These are phyloP conservation scores for Lingula anatina DNA, from an alignment of 2,888 invertebrate species.

Conservation along the genomic window DNA sequence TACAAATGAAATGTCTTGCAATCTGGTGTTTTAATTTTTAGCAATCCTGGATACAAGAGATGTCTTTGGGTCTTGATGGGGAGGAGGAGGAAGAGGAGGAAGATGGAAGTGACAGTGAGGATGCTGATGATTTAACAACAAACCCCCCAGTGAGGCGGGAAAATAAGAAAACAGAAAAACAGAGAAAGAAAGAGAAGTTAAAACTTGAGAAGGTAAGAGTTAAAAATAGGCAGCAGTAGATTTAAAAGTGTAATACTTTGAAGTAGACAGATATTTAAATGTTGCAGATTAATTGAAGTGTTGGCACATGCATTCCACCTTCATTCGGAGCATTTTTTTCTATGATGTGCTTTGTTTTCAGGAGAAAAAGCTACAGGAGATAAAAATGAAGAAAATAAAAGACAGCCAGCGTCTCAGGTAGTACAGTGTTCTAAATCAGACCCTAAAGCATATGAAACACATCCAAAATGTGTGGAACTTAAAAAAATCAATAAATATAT, in stretches of 20 bases:
- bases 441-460: not conserved
- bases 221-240: no score
- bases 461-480: not conserved
- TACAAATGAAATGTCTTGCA: no score
- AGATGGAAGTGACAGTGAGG: constrained; percentile 23
- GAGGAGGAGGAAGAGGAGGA: constrained; percentile 29
- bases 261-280: no score
- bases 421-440: constrained; percentile 17
- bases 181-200: constrained; percentile 58
- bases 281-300: no score
- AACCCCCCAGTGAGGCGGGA: constrained; percentile 50
- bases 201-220: constrained; percentile 18
- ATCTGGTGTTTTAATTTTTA: no score
- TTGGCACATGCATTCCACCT: no score
- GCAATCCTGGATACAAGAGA: constrained; percentile 64
- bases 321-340: no score
- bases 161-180: constrained; percentile 56
- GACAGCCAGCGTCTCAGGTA: constrained; percentile 50
- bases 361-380: constrained; percentile 18
- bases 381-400: constrained; percentile 66
- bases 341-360: constrained; percentile 13
- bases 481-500: no score
- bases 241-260: no score
- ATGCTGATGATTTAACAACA: constrained; percentile 43
- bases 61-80: constrained; percentile 66